phyloP scores from a whole-genome alignment of 1,140 invertebrate genomes.

The Drosophila elegans region DNA sequence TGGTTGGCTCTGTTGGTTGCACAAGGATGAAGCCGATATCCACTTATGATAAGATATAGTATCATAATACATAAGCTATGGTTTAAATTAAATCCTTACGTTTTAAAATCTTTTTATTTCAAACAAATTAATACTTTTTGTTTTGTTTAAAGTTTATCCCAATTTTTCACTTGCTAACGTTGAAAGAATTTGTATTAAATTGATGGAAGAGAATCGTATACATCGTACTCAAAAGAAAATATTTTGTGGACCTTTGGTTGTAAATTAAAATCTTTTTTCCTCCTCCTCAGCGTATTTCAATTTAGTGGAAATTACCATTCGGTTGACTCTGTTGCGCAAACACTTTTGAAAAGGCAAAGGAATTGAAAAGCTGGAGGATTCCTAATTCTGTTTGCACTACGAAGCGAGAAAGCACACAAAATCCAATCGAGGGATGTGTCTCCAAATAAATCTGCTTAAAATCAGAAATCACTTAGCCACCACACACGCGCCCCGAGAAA shows the following conservation, averaged over 20 bases:
- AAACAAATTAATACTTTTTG: no score
- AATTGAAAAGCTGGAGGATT: slow-evolving; percentile 10
- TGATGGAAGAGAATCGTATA: no score
- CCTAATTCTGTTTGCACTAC: slow-evolving; percentile 26
- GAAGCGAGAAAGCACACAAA: slow-evolving; percentile 41
- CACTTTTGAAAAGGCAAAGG: not conserved
- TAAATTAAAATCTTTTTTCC: not conserved
- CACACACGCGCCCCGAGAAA: slow-evolving; percentile 16
- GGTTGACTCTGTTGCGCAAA: slow-evolving; percentile 6
- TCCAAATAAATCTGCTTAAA: slow-evolving; percentile 69
- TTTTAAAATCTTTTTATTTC: no score
- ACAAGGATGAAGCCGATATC: slow-evolving; percentile 11
- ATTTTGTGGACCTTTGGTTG: not conserved
- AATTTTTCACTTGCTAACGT: not conserved
- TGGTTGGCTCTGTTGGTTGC: slow-evolving; percentile 30
- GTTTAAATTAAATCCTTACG: no score
- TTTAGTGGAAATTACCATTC: slow-evolving; percentile 24
- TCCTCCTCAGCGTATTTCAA: not conserved
- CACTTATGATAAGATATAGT: not conserved
- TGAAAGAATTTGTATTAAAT: not conserved
- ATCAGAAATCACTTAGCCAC: slow-evolving; percentile 64
- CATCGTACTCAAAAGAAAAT: not conserved
- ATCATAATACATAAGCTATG: no score
- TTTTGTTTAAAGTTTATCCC: no score
- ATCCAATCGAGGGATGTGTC: slow-evolving; percentile 57